Evolutionary conservation across 2,113 vertebrate species (phyloP).

Genomic region (Hemiprocne comata): DNA sequence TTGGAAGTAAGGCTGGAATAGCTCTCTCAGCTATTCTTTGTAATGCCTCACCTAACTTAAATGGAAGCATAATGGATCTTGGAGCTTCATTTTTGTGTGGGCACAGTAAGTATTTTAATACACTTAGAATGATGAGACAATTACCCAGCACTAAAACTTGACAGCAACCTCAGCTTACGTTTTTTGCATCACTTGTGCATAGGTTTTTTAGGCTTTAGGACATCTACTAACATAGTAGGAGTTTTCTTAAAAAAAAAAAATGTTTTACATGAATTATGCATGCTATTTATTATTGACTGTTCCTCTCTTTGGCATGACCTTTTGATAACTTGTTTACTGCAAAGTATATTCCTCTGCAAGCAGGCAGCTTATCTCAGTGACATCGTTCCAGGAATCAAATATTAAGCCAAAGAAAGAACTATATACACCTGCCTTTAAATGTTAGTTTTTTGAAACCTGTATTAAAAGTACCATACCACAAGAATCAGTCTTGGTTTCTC

Average conservation of each 20-base stretch:
- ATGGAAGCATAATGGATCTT: neutral
- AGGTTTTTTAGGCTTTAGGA: neutral
- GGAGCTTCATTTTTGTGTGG: neutral
- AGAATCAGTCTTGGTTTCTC: neutral
- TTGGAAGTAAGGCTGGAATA: neutral
- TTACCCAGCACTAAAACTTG: neutral
- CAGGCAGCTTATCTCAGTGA: neutral
- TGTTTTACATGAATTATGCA: neutral
- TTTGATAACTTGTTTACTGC: neutral
- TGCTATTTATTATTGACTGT: neutral
- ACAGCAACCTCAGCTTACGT: neutral
- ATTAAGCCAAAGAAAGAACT: neutral
- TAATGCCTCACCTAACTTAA: neutral
- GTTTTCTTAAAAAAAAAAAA: neutral
- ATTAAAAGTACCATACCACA: neutral
- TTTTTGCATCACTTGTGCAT: neutral
- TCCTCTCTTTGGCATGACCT: neutral
- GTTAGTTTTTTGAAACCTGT: neutral
- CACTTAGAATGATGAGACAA: neutral
- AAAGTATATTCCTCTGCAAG: neutral
- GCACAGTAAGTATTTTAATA: neutral
- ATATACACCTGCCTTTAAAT: neutral
- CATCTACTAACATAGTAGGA: neutral
- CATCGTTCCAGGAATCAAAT: neutral
- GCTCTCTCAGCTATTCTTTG: neutral